phyloP scores from a whole-genome alignment of 1,140 invertebrate species.

The Amyelois transitella region DNA sequence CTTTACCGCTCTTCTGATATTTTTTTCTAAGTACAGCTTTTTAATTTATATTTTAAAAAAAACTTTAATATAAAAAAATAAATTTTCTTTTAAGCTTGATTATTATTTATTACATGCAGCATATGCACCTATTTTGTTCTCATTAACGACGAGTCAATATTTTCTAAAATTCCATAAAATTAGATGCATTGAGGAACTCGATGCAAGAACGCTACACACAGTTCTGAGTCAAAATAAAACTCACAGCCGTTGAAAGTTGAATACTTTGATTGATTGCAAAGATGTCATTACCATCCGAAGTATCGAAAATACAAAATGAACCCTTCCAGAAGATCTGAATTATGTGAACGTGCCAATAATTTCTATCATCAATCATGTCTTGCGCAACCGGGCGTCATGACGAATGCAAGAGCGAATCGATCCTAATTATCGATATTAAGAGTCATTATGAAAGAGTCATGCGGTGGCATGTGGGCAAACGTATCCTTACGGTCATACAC shows the following conservation, averaged over 20 bases:
- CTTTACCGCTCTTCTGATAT: too few relatives aligned
- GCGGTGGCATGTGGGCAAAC: conserved; percentile 26
- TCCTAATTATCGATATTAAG: conserved; percentile 64
- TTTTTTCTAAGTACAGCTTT: too few relatives aligned
- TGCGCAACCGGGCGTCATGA: conserved; percentile 57
- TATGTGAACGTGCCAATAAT: conserved; percentile 17
- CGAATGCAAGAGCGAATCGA: conserved; percentile 58
- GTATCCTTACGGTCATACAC: not conserved
- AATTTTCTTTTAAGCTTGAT: too few relatives aligned
- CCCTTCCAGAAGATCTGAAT: not conserved
- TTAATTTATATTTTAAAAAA: too few relatives aligned
- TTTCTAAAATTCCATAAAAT: too few relatives aligned
- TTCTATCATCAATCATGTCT: conserved; percentile 54
- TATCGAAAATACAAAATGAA: not conserved
- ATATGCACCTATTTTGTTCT: too few relatives aligned
- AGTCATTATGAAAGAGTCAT: conserved; percentile 51
- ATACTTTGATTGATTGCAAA: conserved; percentile 6
- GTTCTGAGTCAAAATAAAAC: not conserved
- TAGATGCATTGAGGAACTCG: too few relatives aligned
- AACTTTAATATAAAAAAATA: too few relatives aligned
- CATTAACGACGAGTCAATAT: too few relatives aligned
- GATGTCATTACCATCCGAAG: not conserved
- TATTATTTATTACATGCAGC: too few relatives aligned
- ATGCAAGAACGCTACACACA: too few relatives aligned
- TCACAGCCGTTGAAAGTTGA: not conserved